Conservation (phyloP, 2,113 vertebrate genomes). For the Charina bottae region DNA sequence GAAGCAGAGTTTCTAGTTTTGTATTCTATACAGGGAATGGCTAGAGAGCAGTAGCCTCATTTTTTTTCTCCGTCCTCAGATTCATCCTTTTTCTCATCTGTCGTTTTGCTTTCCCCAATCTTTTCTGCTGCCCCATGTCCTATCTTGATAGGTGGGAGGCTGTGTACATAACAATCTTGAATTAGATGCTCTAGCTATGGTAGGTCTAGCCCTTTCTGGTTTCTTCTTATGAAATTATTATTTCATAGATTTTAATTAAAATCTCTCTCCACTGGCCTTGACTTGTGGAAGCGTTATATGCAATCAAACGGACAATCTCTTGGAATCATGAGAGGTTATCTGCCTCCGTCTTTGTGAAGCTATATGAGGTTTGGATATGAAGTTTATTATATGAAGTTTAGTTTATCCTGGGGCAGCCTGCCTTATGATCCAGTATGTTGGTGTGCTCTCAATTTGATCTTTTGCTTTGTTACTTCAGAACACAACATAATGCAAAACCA, state of each 20-base stretch:
- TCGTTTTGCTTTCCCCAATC: constrained; percentile 29
- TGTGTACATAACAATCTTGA: constrained; percentile 50
- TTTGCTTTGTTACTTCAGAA: constrained; percentile 48
- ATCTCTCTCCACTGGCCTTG: constrained; percentile 59
- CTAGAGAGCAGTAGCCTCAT: constrained; percentile 64
- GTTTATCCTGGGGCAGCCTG: constrained; percentile 81
- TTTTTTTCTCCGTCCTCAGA: constrained; percentile 66
- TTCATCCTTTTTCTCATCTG: constrained; percentile 62
- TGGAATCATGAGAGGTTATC: constrained; percentile 68
- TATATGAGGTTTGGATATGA: constrained; percentile 61
- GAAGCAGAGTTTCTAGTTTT: constrained; percentile 61
- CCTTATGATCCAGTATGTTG: constrained; percentile 75
- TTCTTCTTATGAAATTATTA: constrained; percentile 47
- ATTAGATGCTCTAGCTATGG: constrained; percentile 34
- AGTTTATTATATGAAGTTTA: constrained; percentile 66
- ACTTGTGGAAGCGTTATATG: constrained; percentile 60
- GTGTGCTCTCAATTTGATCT: constrained; percentile 72
- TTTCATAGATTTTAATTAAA: constrained; percentile 64
- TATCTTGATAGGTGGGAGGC: constrained; percentile 42
- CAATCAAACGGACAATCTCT: constrained; percentile 62
- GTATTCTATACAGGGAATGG: constrained; percentile 61
- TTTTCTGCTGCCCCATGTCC: constrained; percentile 2
- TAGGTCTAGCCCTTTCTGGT: constrained; percentile 26
- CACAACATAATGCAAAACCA: constrained; percentile 17
- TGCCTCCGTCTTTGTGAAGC: constrained; percentile 73